Conservation (phyloP, 2,113 vertebrate species). For the Glaucomys volans region DNA sequence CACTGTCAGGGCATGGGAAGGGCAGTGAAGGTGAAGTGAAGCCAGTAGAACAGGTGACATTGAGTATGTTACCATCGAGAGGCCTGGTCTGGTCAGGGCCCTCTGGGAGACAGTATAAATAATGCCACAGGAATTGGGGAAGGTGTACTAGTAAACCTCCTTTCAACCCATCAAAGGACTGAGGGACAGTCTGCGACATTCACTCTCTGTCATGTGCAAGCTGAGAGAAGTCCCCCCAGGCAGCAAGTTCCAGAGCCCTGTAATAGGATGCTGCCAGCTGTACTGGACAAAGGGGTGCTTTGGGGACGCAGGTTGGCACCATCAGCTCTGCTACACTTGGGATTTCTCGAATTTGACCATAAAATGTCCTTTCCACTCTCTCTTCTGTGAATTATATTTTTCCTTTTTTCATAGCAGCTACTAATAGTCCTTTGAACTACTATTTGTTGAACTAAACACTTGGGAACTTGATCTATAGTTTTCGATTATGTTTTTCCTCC, state of each 20-base stretch:
- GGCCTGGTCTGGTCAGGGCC: neutral
- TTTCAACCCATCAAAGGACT: neutral
- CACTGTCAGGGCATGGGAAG: neutral
- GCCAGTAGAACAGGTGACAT: neutral
- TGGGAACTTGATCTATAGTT: neutral
- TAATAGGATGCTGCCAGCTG: neutral
- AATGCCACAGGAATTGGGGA: neutral
- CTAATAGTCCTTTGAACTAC: neutral
- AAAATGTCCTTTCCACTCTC: too few species aligned
- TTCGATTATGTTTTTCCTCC: neutral
- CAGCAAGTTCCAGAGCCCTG: neutral
- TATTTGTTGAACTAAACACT: neutral
- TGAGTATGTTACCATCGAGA: neutral
- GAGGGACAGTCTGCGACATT: neutral
- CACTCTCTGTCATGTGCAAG: neutral
- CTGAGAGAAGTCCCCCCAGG: too few species aligned
- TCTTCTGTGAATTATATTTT: neutral
- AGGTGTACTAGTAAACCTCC: too few species aligned
- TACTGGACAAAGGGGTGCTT: too few species aligned
- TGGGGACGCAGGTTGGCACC: too few species aligned
- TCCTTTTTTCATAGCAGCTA: neutral
- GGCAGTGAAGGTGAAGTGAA: too few species aligned
- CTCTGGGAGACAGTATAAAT: fast-evolving
- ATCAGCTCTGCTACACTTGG: neutral
- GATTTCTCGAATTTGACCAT: neutral